Percentiles rank a stretch among this genome's conserved stretches.
Conservation (phyloP, 2,113 vertebrate species). For the Hypocryptadius cinnamomeus region DNA sequence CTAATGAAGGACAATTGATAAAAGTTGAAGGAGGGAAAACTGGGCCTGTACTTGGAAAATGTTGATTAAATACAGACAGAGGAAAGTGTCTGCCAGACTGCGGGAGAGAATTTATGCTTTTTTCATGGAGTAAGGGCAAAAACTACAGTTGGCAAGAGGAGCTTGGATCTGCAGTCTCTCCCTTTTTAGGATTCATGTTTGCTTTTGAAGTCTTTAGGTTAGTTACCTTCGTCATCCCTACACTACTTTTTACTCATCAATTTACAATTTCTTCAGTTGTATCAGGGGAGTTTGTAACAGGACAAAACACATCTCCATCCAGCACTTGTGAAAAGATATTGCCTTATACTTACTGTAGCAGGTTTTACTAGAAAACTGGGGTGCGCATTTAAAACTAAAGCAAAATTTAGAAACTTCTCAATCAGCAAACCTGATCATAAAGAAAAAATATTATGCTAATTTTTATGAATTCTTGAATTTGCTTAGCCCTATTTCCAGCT, state of each 20-base stretch:
- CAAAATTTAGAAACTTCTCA: not conserved
- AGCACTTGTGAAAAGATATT: not conserved
- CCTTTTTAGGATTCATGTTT: not conserved
- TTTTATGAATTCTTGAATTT: not conserved
- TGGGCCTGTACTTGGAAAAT: slow-evolving; percentile 15
- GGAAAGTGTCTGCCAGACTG: not conserved
- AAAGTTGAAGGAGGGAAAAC: not conserved
- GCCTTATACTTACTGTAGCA: not conserved
- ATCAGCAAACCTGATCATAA: not conserved
- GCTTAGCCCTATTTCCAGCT: not conserved
- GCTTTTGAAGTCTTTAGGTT: not conserved
- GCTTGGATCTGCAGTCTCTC: not conserved
- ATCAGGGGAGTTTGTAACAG: not conserved
- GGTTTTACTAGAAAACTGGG: not conserved
- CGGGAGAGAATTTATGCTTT: not conserved
- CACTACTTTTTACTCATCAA: not conserved
- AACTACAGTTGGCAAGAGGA: not conserved
- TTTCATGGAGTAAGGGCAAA: not conserved
- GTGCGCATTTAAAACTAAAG: not conserved
- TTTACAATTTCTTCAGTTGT: not conserved
- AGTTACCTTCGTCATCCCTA: not conserved
- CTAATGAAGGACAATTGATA: slow-evolving; percentile 8
- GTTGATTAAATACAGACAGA: slow-evolving; percentile 29
- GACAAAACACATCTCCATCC: not conserved
- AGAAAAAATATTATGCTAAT: not conserved